Evolutionary conservation across 1,140 invertebrate genomes (phyloP).

Genomic region (Brachionus angularis): DNA sequence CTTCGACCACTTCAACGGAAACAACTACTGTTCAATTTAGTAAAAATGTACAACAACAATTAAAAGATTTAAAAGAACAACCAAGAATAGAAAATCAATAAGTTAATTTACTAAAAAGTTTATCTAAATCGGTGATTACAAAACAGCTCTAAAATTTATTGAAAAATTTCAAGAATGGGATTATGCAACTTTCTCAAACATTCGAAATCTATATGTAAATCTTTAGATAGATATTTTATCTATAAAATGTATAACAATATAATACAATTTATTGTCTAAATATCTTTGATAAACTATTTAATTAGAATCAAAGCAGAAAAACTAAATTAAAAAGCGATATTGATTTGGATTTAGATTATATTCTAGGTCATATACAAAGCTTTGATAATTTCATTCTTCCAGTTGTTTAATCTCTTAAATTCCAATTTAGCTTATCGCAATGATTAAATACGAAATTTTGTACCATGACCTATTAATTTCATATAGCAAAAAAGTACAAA

Average conservation of each 20-base stretch:
- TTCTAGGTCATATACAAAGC: slow-evolving; percentile 84
- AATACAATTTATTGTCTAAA: slow-evolving; percentile 59
- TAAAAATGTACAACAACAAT: slow-evolving; percentile 1
- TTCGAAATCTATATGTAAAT: slow-evolving; percentile 73
- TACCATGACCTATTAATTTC: slow-evolving; percentile 87
- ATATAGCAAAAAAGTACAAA: slow-evolving; percentile 98
- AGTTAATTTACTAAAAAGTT: slow-evolving; percentile 79
- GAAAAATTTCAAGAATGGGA: slow-evolving; percentile 72
- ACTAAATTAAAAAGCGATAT: no score
- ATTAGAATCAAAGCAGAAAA: background rate
- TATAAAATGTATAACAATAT: slow-evolving; percentile 82
- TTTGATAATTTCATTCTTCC: slow-evolving; percentile 93
- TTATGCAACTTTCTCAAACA: slow-evolving; percentile 70
- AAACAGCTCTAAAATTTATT: slow-evolving; percentile 72
- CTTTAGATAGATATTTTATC: slow-evolving; percentile 76
- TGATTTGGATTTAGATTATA: no score
- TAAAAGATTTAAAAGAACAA: slow-evolving; percentile 24
- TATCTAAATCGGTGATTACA: slow-evolving; percentile 86
- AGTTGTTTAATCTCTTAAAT: slow-evolving; percentile 95
- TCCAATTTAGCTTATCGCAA: slow-evolving; percentile 84
- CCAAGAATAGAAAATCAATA: slow-evolving; percentile 72
- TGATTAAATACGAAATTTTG: slow-evolving; percentile 94
- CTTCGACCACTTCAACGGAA: background rate
- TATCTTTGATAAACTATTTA: slow-evolving; percentile 5
- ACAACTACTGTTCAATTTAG: background rate